Conservation (phyloP, 92 coral and sea anemone genomes). For the Heteractis magnifica region DNA sequence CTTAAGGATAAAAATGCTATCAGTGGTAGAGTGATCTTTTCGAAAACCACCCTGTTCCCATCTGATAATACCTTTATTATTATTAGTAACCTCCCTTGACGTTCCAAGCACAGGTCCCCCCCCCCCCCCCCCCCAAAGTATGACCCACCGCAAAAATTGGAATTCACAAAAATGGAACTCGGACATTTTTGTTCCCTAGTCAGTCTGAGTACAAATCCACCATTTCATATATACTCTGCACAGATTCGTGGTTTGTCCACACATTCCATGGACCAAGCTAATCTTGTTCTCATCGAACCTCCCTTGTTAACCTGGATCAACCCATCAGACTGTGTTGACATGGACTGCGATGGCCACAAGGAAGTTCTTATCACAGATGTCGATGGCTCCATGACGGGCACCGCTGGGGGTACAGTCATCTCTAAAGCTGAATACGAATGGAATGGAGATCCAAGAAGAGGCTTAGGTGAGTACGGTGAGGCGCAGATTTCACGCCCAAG, state of each 20-base stretch:
- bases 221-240: not conserved
- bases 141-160: no score
- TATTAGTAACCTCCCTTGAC: no score
- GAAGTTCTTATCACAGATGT: conserved; percentile 73
- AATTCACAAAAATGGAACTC: no score
- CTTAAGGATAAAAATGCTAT: no score
- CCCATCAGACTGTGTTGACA: conserved; percentile 92
- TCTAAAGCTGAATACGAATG: conserved; percentile 88
- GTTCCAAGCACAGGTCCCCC: no score
- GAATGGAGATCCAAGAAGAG: conserved; percentile 83
- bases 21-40: no score
- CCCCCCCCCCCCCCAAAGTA: not conserved
- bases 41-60: no score
- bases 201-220: no score
- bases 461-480: conserved; percentile 55
- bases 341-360: conserved; percentile 89
- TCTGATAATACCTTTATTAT: no score
- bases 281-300: conserved; percentile 50
- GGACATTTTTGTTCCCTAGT: no score
- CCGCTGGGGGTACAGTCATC: conserved; percentile 63
- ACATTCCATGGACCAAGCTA: conserved; percentile 46
- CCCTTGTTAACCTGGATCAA: conserved; percentile 63
- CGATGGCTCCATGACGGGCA: conserved; percentile 82
- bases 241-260: conserved; percentile 29
- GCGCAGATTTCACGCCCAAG: no score